Evolutionary conservation across 2,797 vertebrate genomes (phyloP), one percentile per base, ranked within the genome.

Genomic region (Aythya fuligula): DNA sequence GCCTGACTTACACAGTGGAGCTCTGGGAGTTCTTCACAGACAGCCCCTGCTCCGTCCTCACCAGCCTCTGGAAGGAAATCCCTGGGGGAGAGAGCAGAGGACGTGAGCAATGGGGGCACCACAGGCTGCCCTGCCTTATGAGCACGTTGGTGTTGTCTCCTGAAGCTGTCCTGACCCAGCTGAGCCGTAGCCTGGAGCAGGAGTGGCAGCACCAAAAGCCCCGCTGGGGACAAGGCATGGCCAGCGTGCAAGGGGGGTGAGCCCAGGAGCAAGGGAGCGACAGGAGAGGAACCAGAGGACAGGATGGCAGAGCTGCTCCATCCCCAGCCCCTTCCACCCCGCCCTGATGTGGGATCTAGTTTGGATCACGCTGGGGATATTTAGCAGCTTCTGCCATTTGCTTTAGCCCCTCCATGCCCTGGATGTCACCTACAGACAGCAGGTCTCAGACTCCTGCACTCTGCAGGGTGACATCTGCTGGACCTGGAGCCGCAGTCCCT

Each of bases 1-100:
- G 1, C 28, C 53, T 28, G 66, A 98, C 99, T 98, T 98, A 99
- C 99, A 99, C 97, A 1, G 98, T 99, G 94, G 98, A 99, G 87
- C 98, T 98, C 71, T 97, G 97, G 49, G 97, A 96, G 83, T 93
- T 98, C 73, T 98, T 97, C 32, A 96, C 89, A 9, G 97, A 89
- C 47, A 99, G 97, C 25, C 98, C 98, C 94, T 99, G 99, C 93
- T 99, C 99, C 2, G 99, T 98, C 95, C 98, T 98, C 95, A 99
- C 99, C 92, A 99, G 96, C 78, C 99, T 98, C 97, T 99, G 99
- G 97, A 98, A 99, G 13, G 99, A 98, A 97, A 99, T 99, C 34
- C 99, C 99, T 99, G 95, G 4, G 54, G 53, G 66, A 86, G 70
- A 67, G 25, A 87, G 47, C 20, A 64, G 51, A 77, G 61, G 18